Percentiles rank a stretch among this genome's conserved stretches.
Conservation (phyloP, 2,797 vertebrate species). For the Sitta carolinensis region DNA sequence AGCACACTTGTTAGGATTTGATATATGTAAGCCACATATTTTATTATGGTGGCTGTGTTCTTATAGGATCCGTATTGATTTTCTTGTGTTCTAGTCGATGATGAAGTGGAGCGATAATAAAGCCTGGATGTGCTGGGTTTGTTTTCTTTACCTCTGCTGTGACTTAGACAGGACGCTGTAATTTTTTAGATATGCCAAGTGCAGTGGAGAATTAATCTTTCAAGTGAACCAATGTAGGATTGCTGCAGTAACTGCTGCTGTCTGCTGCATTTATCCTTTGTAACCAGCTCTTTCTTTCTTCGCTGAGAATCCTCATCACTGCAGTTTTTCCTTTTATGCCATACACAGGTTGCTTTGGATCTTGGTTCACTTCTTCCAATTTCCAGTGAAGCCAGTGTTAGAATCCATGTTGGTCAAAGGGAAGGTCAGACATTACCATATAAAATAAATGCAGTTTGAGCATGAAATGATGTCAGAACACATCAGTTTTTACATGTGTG, state of each 20-base stretch:
- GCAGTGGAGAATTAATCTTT: neutral
- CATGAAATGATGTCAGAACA: neutral
- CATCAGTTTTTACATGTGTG: neutral
- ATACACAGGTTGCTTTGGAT: neutral
- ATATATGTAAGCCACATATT: conserved; percentile 57
- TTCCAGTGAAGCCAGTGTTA: neutral
- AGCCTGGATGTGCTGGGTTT: conserved; percentile 12
- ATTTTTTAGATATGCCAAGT: conserved; percentile 25
- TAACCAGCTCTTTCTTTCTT: neutral
- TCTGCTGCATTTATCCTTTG: neutral
- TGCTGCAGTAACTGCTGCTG: neutral
- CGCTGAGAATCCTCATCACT: neutral
- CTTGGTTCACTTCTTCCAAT: neutral
- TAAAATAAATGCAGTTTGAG: neutral
- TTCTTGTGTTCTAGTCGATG: conserved; percentile 25
- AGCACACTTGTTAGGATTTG: conserved; percentile 58
- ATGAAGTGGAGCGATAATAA: conserved; percentile 54
- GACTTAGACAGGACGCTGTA: neutral
- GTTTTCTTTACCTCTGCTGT: conserved; percentile 47
- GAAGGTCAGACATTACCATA: neutral
- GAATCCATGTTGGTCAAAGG: neutral
- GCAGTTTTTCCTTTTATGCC: neutral
- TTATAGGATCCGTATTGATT: conserved; percentile 61
- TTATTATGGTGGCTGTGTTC: conserved; percentile 55
- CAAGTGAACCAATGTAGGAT: neutral